Evolutionary conservation across 2,888 invertebrate species (phyloP).

Genomic region (Helobdella robusta): DNA sequence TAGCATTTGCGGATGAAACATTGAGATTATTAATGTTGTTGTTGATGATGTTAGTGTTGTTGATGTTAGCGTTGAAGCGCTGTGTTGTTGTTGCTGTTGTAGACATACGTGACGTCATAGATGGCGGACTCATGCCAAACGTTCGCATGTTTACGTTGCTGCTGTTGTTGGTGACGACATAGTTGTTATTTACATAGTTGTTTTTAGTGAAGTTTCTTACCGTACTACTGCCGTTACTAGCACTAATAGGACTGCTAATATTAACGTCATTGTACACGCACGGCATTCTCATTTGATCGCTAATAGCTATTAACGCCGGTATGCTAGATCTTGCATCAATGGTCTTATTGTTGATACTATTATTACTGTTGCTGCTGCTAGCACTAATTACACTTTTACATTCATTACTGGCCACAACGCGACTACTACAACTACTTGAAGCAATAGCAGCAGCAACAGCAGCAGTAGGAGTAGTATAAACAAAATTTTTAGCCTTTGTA

Average conservation of each 20-base stretch:
- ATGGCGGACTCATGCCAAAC: neutral
- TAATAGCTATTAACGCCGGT: neutral
- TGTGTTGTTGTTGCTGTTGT: constrained; percentile 6
- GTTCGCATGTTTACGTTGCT: neutral
- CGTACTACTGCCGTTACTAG: too few relatives aligned
- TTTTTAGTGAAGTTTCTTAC: neutral
- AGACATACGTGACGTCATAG: neutral
- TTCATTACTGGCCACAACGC: neutral
- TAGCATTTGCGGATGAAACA: too few relatives aligned
- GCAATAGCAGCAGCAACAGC: neutral
- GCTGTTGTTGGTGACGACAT: neutral
- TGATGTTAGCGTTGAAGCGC: too few relatives aligned
- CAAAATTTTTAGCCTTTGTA: neutral
- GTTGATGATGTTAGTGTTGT: too few relatives aligned
- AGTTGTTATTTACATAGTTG: neutral
- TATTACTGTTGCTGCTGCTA: neutral
- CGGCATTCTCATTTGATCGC: neutral
- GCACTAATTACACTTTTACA: neutral
- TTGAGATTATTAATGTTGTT: too few relatives aligned
- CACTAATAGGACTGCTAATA: too few relatives aligned
- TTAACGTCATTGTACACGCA: too few relatives aligned
- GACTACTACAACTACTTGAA: neutral
- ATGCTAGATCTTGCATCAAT: neutral
- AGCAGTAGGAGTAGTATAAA: neutral
- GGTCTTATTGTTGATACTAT: neutral